These are phyloP conservation scores for Neomonachus schauinslandi DNA, from an alignment of 2,113 vertebrate species.

Conservation along the genomic window DNA sequence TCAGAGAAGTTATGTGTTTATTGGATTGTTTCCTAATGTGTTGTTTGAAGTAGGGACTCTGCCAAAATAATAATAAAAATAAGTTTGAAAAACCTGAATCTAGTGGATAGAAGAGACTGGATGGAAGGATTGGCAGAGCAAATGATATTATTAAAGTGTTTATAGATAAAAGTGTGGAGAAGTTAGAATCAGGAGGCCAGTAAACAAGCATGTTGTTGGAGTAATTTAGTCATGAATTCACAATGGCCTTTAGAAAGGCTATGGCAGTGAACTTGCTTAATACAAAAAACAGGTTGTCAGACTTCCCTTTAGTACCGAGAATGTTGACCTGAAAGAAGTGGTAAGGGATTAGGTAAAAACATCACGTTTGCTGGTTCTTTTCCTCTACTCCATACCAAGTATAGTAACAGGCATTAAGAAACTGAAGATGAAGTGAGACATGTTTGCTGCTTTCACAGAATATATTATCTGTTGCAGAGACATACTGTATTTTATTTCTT, in stretches of 20 bases:
- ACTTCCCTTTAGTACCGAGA: background rate
- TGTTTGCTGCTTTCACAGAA: background rate
- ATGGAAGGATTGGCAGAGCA: constrained; percentile 30
- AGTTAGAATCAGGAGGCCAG: background rate
- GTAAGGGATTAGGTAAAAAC: constrained; percentile 1
- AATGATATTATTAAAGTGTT: constrained; percentile 33
- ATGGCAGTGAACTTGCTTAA: background rate
- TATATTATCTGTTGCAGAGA: background rate
- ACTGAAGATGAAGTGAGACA: background rate
- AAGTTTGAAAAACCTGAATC: constrained; percentile 13
- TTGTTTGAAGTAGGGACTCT: constrained; percentile 42
- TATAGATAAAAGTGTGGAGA: background rate
- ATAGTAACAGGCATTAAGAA: background rate
- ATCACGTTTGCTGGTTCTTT: background rate
- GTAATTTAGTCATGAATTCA: constrained; percentile 38
- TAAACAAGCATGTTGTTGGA: background rate
- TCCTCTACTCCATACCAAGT: background rate
- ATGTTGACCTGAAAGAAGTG: constrained; percentile 36
- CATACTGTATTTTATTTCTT: background rate
- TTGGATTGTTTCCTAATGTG: background rate
- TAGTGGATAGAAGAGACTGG: background rate
- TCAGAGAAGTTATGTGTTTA: background rate
- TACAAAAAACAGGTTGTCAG: background rate
- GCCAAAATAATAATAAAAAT: constrained; percentile 41
- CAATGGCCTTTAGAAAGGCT: background rate